phyloP scores from a whole-genome alignment of 2,113 vertebrate species.

The Mormoops blainvillei region DNA sequence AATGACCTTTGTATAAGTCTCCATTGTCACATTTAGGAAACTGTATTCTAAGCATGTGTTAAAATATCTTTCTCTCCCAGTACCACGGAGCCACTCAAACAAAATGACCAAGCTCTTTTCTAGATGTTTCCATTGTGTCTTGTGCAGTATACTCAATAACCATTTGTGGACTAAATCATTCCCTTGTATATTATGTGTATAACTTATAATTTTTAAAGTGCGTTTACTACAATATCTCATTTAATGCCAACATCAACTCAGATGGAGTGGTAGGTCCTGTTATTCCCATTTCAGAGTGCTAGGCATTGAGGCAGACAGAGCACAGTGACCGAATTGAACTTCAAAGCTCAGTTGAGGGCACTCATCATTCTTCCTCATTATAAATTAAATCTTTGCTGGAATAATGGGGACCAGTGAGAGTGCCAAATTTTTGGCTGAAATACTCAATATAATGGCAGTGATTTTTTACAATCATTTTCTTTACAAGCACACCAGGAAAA shows the following conservation, averaged over 20 bases:
- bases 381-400: not conserved
- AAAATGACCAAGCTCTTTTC: not conserved
- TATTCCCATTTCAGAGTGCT: not conserved
- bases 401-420: not conserved
- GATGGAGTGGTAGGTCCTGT: not conserved
- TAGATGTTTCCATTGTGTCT: not conserved
- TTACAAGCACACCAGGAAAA: not conserved
- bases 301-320: not conserved
- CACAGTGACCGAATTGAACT: not conserved
- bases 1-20: not conserved
- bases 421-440: not conserved
- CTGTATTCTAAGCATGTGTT: not conserved
- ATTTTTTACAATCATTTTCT: not conserved
- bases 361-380: not conserved
- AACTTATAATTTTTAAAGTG: not conserved
- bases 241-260: not conserved
- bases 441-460: not conserved
- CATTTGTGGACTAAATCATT: not conserved
- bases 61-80: not conserved
- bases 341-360: not conserved
- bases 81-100: not conserved
- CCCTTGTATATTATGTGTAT: not conserved
- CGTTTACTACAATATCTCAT: not conserved
- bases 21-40: not conserved
- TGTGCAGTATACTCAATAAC: not conserved